Evolutionary conservation across 2,113 vertebrate species (phyloP).

Genomic region (Solenodon paradoxus): DNA sequence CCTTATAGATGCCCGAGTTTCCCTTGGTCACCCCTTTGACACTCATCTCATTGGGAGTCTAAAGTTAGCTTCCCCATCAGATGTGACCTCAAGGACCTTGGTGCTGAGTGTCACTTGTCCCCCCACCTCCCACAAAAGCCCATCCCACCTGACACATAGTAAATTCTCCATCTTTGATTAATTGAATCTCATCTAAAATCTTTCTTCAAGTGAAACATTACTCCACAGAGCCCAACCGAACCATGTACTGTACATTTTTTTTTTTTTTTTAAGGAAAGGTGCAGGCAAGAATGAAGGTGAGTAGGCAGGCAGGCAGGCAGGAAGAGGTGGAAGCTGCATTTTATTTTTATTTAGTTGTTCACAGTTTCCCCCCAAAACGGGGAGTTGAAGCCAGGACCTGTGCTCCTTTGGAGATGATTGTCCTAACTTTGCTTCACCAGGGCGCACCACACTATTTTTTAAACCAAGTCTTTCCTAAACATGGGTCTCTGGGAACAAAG

Average conservation of each 20-base stretch:
- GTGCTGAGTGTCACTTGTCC: background rate
- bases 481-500: background rate
- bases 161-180: background rate
- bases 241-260: background rate
- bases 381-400: too few species aligned
- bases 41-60: background rate
- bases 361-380: too few species aligned
- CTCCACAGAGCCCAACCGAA: background rate
- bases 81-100: background rate
- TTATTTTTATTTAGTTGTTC: too few species aligned
- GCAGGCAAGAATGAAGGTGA: too few species aligned
- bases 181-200: background rate
- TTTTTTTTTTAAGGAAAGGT: background rate
- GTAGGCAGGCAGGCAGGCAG: too few species aligned
- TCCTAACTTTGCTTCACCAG: too few species aligned
- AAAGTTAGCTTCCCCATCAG: background rate
- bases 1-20: background rate
- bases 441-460: too few species aligned
- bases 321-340: too few species aligned
- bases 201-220: constrained; percentile 27
- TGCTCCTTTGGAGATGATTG: too few species aligned
- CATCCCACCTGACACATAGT: background rate
- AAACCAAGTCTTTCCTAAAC: constrained; percentile 28
- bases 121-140: background rate
- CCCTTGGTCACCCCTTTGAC: background rate